Evolutionary conservation across 2,888 invertebrate genomes (phyloP).

Genomic region (Teleogryllus oceanicus): DNA sequence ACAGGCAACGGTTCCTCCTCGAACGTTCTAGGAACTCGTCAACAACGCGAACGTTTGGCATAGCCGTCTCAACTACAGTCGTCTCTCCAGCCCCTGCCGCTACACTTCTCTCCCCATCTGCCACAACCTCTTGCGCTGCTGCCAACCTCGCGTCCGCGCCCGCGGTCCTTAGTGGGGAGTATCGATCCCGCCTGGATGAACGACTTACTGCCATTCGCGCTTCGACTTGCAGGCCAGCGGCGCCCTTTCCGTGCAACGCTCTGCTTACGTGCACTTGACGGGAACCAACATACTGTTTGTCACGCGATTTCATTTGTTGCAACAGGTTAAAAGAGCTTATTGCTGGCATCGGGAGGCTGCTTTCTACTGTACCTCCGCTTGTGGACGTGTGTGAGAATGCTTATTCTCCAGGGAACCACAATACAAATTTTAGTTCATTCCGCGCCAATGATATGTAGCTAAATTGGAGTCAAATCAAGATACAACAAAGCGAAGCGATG

Average conservation of each 20-base stretch:
- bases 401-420: background rate
- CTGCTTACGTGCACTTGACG: background rate
- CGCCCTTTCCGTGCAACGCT: background rate
- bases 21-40: no score
- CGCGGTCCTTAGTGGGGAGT: background rate
- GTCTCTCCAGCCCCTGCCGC: no score
- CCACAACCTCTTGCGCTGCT: no score
- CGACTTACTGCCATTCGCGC: background rate
- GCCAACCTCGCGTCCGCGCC: no score
- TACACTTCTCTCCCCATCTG: no score
- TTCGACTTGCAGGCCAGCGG: background rate
- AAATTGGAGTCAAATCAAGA: background rate
- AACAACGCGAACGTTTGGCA: no score
- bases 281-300: background rate
- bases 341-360: background rate
- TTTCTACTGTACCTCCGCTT: no score
- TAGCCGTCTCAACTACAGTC: no score
- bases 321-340: background rate
- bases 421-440: background rate
- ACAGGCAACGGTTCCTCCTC: no score
- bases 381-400: no score
- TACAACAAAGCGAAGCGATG: background rate
- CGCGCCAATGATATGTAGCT: background rate
- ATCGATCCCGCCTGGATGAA: background rate
- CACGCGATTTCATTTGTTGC: background rate